phyloP scores from a whole-genome alignment of 2,888 invertebrate species.

The Melieria picta region DNA sequence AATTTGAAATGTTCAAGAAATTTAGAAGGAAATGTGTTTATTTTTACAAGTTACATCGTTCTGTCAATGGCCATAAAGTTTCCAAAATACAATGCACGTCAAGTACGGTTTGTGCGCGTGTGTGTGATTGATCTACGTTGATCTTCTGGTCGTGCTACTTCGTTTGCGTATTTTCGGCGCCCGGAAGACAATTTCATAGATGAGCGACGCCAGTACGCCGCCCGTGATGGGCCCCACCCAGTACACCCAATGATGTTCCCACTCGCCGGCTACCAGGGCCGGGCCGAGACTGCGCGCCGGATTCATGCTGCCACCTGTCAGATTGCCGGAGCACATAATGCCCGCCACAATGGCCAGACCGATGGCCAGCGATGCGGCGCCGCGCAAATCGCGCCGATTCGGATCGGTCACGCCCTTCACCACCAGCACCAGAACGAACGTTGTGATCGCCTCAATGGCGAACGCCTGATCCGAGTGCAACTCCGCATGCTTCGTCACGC shows the following conservation, averaged over 20 bases:
- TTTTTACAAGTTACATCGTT: too few relatives aligned
- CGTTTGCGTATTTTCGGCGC: neutral
- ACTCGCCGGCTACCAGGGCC: slow-evolving; percentile 72
- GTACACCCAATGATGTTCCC: slow-evolving; percentile 70
- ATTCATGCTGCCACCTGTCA: slow-evolving; percentile 77
- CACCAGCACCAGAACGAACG: slow-evolving; percentile 8
- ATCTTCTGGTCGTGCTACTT: too few relatives aligned
- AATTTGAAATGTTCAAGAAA: too few relatives aligned
- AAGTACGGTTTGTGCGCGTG: too few relatives aligned
- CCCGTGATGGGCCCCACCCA: slow-evolving; percentile 77
- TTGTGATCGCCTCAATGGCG: slow-evolving; percentile 4
- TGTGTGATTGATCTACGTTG: too few relatives aligned
- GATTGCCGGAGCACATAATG: neutral
- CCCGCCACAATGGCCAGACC: slow-evolving; percentile 1
- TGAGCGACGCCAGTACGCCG: slow-evolving; percentile 67
- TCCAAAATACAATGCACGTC: too few relatives aligned
- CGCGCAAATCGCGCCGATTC: neutral
- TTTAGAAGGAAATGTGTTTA: too few relatives aligned
- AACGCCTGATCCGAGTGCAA: neutral
- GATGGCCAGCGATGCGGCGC: neutral
- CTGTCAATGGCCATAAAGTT: too few relatives aligned
- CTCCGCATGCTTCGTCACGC: neutral
- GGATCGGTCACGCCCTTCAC: slow-evolving; percentile 11
- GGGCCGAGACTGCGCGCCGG: slow-evolving; percentile 77
- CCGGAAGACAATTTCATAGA: slow-evolving; percentile 57